Evolutionary conservation across 2,888 invertebrate genomes (phyloP).

Genomic region (Bedellia somnulentella): DNA sequence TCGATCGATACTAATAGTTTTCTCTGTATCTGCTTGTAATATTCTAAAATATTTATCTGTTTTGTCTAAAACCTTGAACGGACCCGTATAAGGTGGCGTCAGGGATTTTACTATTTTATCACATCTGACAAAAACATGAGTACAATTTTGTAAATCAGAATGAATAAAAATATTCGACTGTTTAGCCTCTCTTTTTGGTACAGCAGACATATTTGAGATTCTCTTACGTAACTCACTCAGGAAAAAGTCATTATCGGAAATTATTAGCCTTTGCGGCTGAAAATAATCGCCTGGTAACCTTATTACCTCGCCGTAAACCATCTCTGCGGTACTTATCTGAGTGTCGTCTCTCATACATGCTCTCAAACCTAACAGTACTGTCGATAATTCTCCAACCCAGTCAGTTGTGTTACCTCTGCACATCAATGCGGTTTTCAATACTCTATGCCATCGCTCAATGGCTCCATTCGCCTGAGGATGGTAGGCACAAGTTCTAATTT

Average conservation of each 20-base stretch:
- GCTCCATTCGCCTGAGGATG: slow-evolving; percentile 12
- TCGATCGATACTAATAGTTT: slow-evolving; percentile 8
- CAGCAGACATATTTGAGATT: neutral
- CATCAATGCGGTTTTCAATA: slow-evolving; percentile 12
- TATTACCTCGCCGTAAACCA: slow-evolving; percentile 14
- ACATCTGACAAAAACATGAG: slow-evolving; percentile 7
- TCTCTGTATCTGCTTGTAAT: slow-evolving; percentile 2
- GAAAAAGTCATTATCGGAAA: neutral
- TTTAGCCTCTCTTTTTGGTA: neutral
- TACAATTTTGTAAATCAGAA: slow-evolving; percentile 1
- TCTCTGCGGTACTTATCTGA: slow-evolving; percentile 13
- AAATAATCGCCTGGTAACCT: slow-evolving; percentile 16
- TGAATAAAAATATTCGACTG: slow-evolving; percentile 3
- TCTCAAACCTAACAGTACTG: slow-evolving; percentile 17
- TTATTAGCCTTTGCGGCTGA: neutral
- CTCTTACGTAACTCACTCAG: neutral
- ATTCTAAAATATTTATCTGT: slow-evolving; percentile 6
- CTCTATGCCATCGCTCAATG: slow-evolving; percentile 13
- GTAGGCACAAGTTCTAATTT: slow-evolving; percentile 11
- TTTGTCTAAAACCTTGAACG: slow-evolving; percentile 6
- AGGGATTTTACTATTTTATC: slow-evolving; percentile 5
- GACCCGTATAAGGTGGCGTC: slow-evolving; percentile 8
- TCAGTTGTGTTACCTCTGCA: slow-evolving; percentile 4
- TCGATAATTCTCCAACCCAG: slow-evolving; percentile 15
- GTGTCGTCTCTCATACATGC: slow-evolving; percentile 11